A percentile compares a stretch with the other conserved stretches of the same genome.
Conservation (phyloP, 2,888 invertebrate species). For the Heterodera filipjevi region DNA sequence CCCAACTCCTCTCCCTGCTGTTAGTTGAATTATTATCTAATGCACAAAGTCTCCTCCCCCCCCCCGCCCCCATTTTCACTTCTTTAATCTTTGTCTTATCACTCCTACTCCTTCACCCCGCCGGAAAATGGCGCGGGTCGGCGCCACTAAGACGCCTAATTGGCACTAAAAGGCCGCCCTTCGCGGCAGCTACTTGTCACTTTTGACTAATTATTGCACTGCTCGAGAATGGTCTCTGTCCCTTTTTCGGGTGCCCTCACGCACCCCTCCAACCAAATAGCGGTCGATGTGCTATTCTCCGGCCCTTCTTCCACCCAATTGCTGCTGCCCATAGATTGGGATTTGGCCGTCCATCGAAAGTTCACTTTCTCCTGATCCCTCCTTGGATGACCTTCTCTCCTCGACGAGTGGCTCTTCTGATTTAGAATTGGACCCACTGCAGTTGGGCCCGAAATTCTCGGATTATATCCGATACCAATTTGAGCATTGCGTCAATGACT, state of each 20-base stretch:
- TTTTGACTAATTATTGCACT: background rate
- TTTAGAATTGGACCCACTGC: constrained; percentile 4
- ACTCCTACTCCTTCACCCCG: no score
- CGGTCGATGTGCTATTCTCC: background rate
- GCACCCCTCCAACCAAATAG: background rate
- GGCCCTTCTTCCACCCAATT: background rate
- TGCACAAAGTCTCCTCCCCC: no score
- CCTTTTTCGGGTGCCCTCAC: background rate
- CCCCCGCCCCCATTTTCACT: background rate
- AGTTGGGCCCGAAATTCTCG: background rate
- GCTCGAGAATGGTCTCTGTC: background rate
- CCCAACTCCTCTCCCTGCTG: no score
- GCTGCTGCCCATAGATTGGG: background rate
- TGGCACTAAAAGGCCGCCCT: constrained; percentile 11
- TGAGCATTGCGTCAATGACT: background rate
- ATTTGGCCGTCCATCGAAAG: constrained; percentile 16
- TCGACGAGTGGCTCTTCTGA: background rate
- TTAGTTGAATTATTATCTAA: no score
- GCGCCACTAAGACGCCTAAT: constrained; percentile 2
- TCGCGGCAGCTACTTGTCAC: background rate
- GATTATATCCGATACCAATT: background rate
- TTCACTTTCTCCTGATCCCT: constrained; percentile 7
- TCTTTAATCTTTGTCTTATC: background rate
- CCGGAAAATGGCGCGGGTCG: background rate
- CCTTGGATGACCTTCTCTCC: constrained; percentile 6